These are phyloP conservation scores for Protomyctophum bolini DNA, from an alignment of 2,113 vertebrate species.

Conservation along the genomic window DNA sequence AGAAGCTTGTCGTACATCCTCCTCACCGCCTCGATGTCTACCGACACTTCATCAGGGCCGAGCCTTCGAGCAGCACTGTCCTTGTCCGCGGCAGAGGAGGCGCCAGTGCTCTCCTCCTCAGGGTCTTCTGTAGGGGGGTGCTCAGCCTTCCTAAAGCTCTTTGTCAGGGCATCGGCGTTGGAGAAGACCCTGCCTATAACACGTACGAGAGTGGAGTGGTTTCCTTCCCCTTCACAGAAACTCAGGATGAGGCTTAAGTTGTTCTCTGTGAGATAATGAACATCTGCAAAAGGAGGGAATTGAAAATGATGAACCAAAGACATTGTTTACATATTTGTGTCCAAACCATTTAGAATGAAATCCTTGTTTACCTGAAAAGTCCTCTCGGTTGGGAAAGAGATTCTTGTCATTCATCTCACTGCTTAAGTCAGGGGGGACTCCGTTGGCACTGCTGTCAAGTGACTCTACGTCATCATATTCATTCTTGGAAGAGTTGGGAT, in stretches of 20 bases:
- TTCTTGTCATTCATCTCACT: slow-evolving; percentile 86
- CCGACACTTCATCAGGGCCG: slow-evolving; percentile 85
- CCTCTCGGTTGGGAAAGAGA: slow-evolving; percentile 78
- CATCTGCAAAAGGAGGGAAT: slow-evolving; percentile 78
- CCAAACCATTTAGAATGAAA: background rate
- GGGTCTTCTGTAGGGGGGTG: slow-evolving; percentile 83
- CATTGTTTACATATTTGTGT: background rate
- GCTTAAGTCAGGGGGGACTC: slow-evolving; percentile 80
- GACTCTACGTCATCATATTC: slow-evolving; percentile 82
- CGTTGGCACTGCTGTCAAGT: slow-evolving; percentile 86
- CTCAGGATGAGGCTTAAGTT: slow-evolving; percentile 90
- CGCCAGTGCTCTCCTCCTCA: slow-evolving; percentile 78
- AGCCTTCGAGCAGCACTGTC: slow-evolving; percentile 78
- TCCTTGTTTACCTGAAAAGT: slow-evolving; percentile 87
- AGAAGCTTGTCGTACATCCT: slow-evolving; percentile 91
- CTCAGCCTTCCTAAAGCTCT: slow-evolving; percentile 91
- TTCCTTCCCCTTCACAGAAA: slow-evolving; percentile 86
- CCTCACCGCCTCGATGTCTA: slow-evolving; percentile 91
- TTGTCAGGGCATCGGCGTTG: slow-evolving; percentile 88
- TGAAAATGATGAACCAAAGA: background rate
- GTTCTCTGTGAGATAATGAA: slow-evolving; percentile 92
- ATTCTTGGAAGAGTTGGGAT: slow-evolving; percentile 93
- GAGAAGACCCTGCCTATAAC: slow-evolving; percentile 94
- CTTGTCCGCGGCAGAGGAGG: slow-evolving; percentile 82
- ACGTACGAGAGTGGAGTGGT: slow-evolving; percentile 91